Base-by-base conservation (phyloP, 2,797 vertebrate species). In the Microhierax caerulescens region DNA sequence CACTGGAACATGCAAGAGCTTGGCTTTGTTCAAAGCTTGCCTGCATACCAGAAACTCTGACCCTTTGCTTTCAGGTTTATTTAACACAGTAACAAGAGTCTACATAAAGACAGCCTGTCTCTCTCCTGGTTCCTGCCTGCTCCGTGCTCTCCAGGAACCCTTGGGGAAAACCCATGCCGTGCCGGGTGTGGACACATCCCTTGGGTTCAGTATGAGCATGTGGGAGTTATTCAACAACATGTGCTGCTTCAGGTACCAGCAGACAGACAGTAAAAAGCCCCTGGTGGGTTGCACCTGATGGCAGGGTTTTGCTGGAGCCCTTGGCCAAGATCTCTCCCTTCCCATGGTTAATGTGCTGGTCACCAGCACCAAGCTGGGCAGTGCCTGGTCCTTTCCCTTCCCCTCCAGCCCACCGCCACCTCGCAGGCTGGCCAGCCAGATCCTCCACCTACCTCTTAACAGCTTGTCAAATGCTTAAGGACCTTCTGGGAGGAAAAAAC, bases 331-430 rank as follows among this genome's bases (percentile, higher is more conserved):
- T 10, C 54, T 57, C n/a, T 78, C 41, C 85, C 28, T 67, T 57
- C 13, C 67, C 6, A 4, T 14, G 30, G 64, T 34, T 34, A 28
- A 64, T 0, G 2, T 60, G 67, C 13, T 53, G 45, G 45, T 60
- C 1, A 2, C 39, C 57, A 39, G n/a, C 28, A 39, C 11, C 5
- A 2, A 5, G 10, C 30, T 1, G 4, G 9, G 4, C 50, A 65
- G 30, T 0, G 3, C 24, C 54, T 72, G 39, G 43, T 70, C 25
- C 36, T 27, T 81, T 79, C 45, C 30, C 39, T 36, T 70, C 27
- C 47, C 43, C 50, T 86, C 65, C n/a, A 30, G 36, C 56, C 27
- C 60, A 61, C 19, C 14, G 21, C 14, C 2, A 3, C 32, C 59
- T 57, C 7, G 10, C 32, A 47, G 48, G 41, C 15, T 82, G 72